A percentile compares a stretch with the other conserved stretches of the same genome.
Conservation (phyloP, 2,113 vertebrate genomes). For the Antechinus flavipes region DNA sequence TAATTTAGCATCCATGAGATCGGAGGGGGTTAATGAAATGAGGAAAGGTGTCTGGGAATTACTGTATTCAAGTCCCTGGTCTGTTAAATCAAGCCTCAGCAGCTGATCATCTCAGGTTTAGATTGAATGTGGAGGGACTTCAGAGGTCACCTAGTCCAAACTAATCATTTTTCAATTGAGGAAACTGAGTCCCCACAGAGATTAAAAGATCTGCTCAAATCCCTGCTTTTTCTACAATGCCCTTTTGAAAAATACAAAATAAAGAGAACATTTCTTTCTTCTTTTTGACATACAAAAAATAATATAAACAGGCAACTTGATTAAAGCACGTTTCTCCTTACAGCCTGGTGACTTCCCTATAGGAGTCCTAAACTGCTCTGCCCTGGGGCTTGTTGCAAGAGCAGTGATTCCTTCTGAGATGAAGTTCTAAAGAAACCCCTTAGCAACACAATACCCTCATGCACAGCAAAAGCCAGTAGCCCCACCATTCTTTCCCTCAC, state of each 20-base stretch:
- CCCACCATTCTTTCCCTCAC: background rate
- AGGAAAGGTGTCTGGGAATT: background rate
- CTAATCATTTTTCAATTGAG: background rate
- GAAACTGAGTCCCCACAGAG: background rate
- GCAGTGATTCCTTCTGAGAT: background rate
- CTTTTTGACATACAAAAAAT: background rate
- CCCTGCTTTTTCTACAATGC: constrained; percentile 17
- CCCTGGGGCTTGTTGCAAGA: background rate
- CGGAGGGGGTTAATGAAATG: background rate
- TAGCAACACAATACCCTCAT: constrained; percentile 1
- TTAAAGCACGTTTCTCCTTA: background rate
- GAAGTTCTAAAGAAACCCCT: constrained; percentile 14
- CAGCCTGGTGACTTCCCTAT: background rate
- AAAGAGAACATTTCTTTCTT: background rate
- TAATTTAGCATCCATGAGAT: background rate
- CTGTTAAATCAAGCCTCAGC: background rate
- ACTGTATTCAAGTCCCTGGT: background rate
- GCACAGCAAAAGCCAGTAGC: background rate
- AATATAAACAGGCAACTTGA: background rate
- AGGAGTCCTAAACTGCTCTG: background rate
- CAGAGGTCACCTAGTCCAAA: background rate
- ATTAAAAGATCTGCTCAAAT: background rate
- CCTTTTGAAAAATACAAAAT: constrained; percentile 20
- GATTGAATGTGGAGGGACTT: background rate
- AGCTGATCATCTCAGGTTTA: background rate